Percentiles rank a stretch among this genome's conserved stretches.
These are phyloP conservation scores for Zaprionus capensis DNA, from an alignment of 1,140 invertebrate species.

Conservation along the genomic window DNA sequence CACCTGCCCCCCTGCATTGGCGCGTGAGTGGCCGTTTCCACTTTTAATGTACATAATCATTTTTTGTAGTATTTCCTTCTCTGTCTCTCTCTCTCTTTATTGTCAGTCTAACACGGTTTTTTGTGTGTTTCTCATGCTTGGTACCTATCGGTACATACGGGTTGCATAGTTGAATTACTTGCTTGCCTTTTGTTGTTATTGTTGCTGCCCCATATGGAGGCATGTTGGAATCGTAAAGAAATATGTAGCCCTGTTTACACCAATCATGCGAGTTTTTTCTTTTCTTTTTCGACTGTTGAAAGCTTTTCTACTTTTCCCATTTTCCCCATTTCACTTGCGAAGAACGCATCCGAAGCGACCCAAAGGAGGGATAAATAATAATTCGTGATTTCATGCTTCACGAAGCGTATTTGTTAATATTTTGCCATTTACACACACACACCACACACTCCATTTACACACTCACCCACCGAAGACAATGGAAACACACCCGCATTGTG, in stretches of 20 bases:
- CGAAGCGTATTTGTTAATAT: constrained; percentile 81
- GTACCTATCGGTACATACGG: constrained; percentile 6
- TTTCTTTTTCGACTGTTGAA: constrained; percentile 45
- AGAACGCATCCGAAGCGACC: constrained; percentile 10
- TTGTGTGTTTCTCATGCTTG: constrained; percentile 47
- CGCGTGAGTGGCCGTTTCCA: constrained; percentile 73
- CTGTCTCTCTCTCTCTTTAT: constrained; percentile 33
- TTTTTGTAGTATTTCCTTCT: constrained; percentile 55
- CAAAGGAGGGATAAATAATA: constrained; percentile 53
- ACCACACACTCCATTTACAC: constrained; percentile 22
- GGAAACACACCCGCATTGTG: constrained; percentile 53
- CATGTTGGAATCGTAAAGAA: constrained; percentile 15
- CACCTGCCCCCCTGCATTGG: constrained; percentile 33
- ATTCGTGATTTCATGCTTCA: constrained; percentile 78
- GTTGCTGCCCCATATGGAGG: constrained; percentile 37
- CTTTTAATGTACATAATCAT: constrained; percentile 77
- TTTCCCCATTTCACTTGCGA: constrained; percentile 19
- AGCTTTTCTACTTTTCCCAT: constrained; percentile 66
- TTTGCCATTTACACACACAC: constrained; percentile 66
- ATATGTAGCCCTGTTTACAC: constrained; percentile 24
- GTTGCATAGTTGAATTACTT: constrained; percentile 14
- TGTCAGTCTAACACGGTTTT: constrained; percentile 53
- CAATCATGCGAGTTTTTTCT: constrained; percentile 33
- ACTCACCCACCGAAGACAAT: constrained; percentile 26
- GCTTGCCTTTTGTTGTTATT: constrained; percentile 19